Percentiles rank a stretch among this genome's conserved stretches.
phyloP scores from a whole-genome alignment of 2,888 invertebrate species.

The Heliconius aoede region DNA sequence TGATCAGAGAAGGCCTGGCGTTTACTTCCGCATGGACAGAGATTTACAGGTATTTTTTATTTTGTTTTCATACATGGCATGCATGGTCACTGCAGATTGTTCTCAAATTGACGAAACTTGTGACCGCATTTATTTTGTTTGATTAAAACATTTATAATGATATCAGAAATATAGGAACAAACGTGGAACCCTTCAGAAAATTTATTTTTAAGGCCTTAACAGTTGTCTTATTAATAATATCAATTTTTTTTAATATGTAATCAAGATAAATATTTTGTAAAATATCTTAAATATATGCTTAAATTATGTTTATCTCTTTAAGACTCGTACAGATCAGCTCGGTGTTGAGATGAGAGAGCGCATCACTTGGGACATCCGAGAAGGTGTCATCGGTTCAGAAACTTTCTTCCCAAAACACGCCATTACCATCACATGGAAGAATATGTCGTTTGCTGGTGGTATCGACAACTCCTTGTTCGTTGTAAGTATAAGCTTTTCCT shows the following conservation, averaged over 20 bases:
- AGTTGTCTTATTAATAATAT: too few species aligned
- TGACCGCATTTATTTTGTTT: too few species aligned
- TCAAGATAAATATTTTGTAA: too few species aligned
- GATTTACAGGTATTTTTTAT: conserved; percentile 72
- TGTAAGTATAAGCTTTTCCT: conserved; percentile 72
- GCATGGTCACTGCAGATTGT: not conserved
- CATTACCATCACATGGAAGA: conserved; percentile 97
- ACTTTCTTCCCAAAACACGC: conserved; percentile 96
- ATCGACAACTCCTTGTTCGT: conserved; percentile 89
- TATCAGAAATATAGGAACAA: too few species aligned
- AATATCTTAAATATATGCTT: too few species aligned
- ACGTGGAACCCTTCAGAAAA: too few species aligned
- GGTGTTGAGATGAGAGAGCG: conserved; percentile 94
- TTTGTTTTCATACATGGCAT: not conserved
- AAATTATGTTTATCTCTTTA: conserved; percentile 24
- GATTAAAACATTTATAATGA: too few species aligned
- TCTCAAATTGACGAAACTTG: too few species aligned
- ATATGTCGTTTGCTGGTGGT: conserved; percentile 96
- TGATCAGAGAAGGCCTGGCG: conserved; percentile 90
- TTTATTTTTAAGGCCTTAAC: too few species aligned
- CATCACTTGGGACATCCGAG: conserved; percentile 93
- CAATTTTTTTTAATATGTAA: too few species aligned
- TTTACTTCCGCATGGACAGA: conserved; percentile 89
- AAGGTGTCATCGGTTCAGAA: conserved; percentile 95
- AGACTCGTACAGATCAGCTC: conserved; percentile 90